Evolutionary conservation across 2,113 vertebrate species (phyloP).

Genomic region (Taurulus bubalis): DNA sequence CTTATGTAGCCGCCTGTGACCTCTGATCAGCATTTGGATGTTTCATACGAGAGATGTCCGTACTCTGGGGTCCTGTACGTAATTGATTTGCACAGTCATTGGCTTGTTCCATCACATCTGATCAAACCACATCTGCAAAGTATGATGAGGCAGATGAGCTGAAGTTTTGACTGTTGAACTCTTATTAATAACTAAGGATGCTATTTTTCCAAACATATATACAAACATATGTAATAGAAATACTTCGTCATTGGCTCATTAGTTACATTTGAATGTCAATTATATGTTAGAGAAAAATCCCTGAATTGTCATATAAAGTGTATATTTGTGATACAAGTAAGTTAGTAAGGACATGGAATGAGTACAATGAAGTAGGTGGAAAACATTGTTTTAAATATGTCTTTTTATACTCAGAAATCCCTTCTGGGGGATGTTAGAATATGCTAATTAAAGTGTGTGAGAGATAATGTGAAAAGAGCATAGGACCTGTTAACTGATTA

Average conservation of each 20-base stretch:
- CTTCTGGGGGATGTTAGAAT: conserved; percentile 12
- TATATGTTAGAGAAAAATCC: neutral
- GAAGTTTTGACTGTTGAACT: neutral
- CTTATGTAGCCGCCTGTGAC: neutral
- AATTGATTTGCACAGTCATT: neutral
- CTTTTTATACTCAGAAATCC: neutral
- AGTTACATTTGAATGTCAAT: neutral
- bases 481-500: neutral
- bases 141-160: neutral
- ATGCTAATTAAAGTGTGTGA: neutral
- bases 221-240: too few species aligned
- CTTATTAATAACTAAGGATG: neutral
- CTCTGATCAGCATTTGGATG: neutral
- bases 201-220: neutral
- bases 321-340: neutral
- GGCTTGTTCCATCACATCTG: neutral
- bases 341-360: neutral
- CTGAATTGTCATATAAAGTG: neutral
- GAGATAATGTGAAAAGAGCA: neutral
- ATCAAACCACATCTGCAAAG: neutral
- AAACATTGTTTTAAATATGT: neutral
- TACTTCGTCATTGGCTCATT: neutral
- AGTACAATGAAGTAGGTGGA: neutral
- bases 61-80: neutral
- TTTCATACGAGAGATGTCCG: too few species aligned